A percentile compares a stretch with the other conserved stretches of the same genome.
These are phyloP conservation scores for Nothobranchius kuhntae DNA, from an alignment of 2,113 vertebrate genomes.

Conservation along the genomic window DNA sequence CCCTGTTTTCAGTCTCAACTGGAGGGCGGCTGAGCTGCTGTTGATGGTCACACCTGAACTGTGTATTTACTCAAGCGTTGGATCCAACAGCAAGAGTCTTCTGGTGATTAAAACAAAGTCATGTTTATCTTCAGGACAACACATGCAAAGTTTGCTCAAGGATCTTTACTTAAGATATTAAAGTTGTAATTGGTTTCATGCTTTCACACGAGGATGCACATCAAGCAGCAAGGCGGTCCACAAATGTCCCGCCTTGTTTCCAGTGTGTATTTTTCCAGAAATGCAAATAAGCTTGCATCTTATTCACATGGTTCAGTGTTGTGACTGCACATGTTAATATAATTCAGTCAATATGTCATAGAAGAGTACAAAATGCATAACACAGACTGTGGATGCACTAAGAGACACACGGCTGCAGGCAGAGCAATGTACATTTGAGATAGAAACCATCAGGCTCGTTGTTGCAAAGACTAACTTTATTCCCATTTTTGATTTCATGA, in stretches of 20 bases:
- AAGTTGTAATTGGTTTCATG: background rate
- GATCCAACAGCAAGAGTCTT: slow-evolving; percentile 1
- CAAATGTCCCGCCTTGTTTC: background rate
- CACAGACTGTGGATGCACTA: too few species aligned
- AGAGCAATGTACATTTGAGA: too few species aligned
- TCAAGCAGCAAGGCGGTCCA: background rate
- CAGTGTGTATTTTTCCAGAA: background rate
- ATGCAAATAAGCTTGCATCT: background rate
- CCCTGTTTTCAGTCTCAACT: background rate
- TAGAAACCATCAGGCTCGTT: too few species aligned
- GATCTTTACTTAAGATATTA: background rate
- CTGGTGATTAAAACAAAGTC: background rate
- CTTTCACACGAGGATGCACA: background rate
- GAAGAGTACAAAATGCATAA: too few species aligned
- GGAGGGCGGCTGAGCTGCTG: background rate
- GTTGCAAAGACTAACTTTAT: too few species aligned
- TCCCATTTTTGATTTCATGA: too few species aligned
- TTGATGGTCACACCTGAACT: slow-evolving; percentile 1
- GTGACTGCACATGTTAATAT: too few species aligned
- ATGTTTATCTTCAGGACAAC: background rate
- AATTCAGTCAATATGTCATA: too few species aligned
- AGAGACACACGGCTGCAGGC: too few species aligned
- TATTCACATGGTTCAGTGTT: background rate
- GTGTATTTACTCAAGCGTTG: slow-evolving; percentile 15
- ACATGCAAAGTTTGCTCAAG: slow-evolving; percentile 5